Conservation (phyloP, 1,140 invertebrate species). For the Aphelinus atriplicis region DNA sequence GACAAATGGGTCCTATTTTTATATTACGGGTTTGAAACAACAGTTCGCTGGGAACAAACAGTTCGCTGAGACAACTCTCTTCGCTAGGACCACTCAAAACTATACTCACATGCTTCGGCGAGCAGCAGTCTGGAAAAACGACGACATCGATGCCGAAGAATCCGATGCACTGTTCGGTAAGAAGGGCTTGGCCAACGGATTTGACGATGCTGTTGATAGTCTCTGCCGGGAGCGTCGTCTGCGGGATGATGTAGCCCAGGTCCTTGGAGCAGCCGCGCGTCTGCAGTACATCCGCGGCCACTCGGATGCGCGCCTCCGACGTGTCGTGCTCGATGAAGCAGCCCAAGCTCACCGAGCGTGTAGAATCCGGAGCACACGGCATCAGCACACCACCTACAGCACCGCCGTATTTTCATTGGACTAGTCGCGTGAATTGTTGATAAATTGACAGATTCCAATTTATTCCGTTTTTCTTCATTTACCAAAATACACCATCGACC, state of each 20-base stretch:
- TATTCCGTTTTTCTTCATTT: too few relatives aligned
- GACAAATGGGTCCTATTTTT: too few relatives aligned
- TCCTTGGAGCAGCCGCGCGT: constrained; percentile 36
- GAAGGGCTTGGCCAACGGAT: constrained; percentile 23
- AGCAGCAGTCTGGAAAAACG: constrained; percentile 15
- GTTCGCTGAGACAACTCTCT: too few relatives aligned
- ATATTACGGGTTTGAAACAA: too few relatives aligned
- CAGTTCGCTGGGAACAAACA: too few relatives aligned
- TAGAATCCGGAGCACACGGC: constrained; percentile 24
- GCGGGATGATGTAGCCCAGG: constrained; percentile 42
- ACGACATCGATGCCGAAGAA: constrained; percentile 44
- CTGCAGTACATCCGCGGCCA: constrained; percentile 41
- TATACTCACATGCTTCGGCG: too few relatives aligned
- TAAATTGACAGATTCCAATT: too few relatives aligned
- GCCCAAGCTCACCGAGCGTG: constrained; percentile 41
- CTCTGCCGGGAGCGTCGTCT: constrained; percentile 16
- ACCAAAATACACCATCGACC: too few relatives aligned
- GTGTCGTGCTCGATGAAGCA: constrained; percentile 47
- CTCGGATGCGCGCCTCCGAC: constrained; percentile 29
- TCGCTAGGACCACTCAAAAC: too few relatives aligned
- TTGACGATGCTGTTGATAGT: constrained; percentile 29
- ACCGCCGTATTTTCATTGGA: too few relatives aligned
- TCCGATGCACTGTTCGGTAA: constrained; percentile 40
- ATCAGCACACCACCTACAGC: constrained; percentile 43
- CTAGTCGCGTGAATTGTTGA: too few relatives aligned